Conservation (phyloP, 2,888 invertebrate species). For the Agrotis segetum region DNA sequence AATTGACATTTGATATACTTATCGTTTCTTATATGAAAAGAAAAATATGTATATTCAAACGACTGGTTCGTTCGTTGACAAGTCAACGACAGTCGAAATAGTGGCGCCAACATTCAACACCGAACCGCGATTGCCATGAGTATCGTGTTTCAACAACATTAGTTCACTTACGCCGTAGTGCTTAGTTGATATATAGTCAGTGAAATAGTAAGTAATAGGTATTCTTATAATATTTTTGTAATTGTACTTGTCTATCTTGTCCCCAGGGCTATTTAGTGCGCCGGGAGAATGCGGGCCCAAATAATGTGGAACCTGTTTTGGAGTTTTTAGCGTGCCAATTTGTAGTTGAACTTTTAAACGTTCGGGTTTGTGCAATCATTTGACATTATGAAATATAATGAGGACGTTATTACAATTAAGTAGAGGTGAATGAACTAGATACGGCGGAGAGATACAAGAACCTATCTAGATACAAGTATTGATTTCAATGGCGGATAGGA, state of each 20-base stretch:
- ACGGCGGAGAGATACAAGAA: not conserved
- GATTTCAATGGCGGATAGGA: not conserved
- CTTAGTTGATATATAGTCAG: slow-evolving; percentile 50
- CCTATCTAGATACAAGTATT: not conserved
- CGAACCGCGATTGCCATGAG: slow-evolving; percentile 37
- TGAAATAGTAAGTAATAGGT: too few relatives aligned
- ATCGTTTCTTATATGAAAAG: not conserved
- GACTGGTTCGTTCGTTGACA: slow-evolving; percentile 12
- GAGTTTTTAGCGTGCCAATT: slow-evolving; percentile 17
- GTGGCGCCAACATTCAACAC: slow-evolving; percentile 37
- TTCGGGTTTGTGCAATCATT: slow-evolving; percentile 16
- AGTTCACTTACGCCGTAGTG: slow-evolving; percentile 46
- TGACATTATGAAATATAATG: not conserved
- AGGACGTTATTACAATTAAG: not conserved
- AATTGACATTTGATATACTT: slow-evolving; percentile 7
- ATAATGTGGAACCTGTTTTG: slow-evolving; percentile 62
- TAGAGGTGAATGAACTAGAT: not conserved
- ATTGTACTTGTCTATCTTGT: slow-evolving; percentile 54
- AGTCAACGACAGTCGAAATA: slow-evolving; percentile 26
- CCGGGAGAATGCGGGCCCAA: slow-evolving; percentile 46
- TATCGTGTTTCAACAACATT: slow-evolving; percentile 57
- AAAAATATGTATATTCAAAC: slow-evolving; percentile 13
- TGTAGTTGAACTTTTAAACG: slow-evolving; percentile 47
- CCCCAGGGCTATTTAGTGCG: slow-evolving; percentile 61
- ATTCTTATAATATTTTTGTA: slow-evolving; percentile 46